phyloP scores from a whole-genome alignment of 1,140 invertebrate genomes.

The Colletes gigas region DNA sequence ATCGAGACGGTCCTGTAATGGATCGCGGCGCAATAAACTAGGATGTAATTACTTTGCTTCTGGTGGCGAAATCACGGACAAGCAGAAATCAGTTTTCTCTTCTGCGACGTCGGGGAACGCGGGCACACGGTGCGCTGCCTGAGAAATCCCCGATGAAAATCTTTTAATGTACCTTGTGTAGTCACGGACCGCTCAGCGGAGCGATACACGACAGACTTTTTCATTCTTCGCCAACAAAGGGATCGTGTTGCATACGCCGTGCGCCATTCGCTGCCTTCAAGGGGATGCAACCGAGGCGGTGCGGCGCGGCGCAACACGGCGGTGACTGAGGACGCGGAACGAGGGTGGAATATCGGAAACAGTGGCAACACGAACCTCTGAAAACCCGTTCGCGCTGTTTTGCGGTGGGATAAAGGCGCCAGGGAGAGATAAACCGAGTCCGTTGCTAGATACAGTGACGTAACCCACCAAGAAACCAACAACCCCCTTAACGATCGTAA shows the following conservation, averaged over 20 bases:
- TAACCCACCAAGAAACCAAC: neutral
- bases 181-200: constrained; percentile 38
- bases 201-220: constrained; percentile 47
- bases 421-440: neutral
- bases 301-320: neutral
- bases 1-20: no score
- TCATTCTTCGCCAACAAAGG: constrained; percentile 48
- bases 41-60: constrained; percentile 36
- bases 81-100: neutral
- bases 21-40: neutral
- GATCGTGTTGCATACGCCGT: constrained; percentile 31
- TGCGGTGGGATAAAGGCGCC: constrained; percentile 6
- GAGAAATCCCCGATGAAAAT: constrained; percentile 46
- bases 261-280: constrained; percentile 39
- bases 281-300: constrained; percentile 1
- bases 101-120: constrained; percentile 12
- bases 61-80: neutral
- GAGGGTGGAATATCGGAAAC: constrained; percentile 28
- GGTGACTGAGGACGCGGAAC: constrained; percentile 2
- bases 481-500: neutral
- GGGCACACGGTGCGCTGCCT: neutral
- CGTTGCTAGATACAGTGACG: neutral
- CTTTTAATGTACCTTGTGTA: constrained; percentile 44
- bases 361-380: constrained; percentile 2
- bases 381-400: constrained; percentile 4